Base-by-base conservation (phyloP, 2,797 vertebrate genomes). In the Pelodytes ibericus region DNA sequence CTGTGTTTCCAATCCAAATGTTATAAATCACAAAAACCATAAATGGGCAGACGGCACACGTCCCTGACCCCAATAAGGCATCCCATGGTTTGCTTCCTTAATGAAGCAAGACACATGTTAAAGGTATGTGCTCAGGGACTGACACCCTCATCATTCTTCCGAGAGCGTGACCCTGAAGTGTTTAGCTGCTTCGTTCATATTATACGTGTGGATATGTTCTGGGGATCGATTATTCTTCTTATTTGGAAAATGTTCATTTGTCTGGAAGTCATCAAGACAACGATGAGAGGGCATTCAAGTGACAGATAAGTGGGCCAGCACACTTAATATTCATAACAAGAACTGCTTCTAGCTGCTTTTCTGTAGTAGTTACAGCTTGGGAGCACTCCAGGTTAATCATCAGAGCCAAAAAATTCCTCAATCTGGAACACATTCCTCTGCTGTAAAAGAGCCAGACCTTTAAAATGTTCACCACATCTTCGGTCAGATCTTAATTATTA, bases 381-480 rank as follows among this genome's bases (percentile, higher is more conserved):
- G 71, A 79, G 70, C 74, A 74, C 82, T 73, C 15, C 56, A 8
- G 82, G 74, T 83, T 83, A 82, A 81, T 80, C 80, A 82, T 84
- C 83, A 82, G 1, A 80, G 85, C 83, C 86, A 83, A 77, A 64
- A 20, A 80, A 81, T 81, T 83, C 81, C 83, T 76, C 82, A 84
- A 87, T 86, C 82, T 83, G 60, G 77, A 81, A 81, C 60, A 82
- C 80, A 88, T 87, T 84, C 84, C 84, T 8, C 20, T 47, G 63
- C 84, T 83, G 87, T 84, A 85, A 74, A 73, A 71, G 56, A 81
- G 82, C 84, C 86, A 86, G 0, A 0, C 72, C 71, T 80, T n/a
- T 82, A 72, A 75, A 82, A 83, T 75, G 83, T 85, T 83, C 83
- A 80, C 78, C 64, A 65, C 63, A 69, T 82, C 72, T 74, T 80